These are phyloP conservation scores for Trichomalopsis sarcophagae DNA, from an alignment of 1,140 invertebrate species.

Conservation along the genomic window DNA sequence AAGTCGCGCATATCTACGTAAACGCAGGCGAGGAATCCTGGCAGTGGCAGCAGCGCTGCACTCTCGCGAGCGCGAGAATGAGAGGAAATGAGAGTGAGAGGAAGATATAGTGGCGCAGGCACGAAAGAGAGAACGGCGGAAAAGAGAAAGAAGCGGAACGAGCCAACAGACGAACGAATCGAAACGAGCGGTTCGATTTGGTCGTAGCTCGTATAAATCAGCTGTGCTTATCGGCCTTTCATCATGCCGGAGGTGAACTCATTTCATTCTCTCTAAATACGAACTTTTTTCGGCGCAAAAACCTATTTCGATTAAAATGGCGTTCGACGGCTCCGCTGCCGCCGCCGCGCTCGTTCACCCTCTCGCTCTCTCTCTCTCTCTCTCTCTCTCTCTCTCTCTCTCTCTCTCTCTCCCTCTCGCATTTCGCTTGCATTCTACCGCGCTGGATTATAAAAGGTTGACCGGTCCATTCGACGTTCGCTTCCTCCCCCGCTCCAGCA, in stretches of 20 bases:
- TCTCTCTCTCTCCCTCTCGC: constrained; percentile 42
- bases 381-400: no score
- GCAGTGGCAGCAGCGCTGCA: background rate
- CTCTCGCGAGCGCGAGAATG: constrained; percentile 3
- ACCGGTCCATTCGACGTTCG: constrained; percentile 44
- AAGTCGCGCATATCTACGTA: constrained; percentile 58
- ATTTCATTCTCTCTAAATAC: constrained; percentile 75
- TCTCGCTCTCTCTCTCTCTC: constrained; percentile 27
- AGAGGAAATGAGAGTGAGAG: constrained; percentile 15
- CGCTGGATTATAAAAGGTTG: constrained; percentile 66
- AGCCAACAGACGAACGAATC: constrained; percentile 45
- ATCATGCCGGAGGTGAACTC: constrained; percentile 74
- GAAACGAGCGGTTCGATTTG: constrained; percentile 46
- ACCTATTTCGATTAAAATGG: constrained; percentile 75
- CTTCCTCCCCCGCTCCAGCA: constrained; percentile 31
- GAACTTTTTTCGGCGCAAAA: constrained; percentile 73
- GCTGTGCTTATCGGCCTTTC: constrained; percentile 75
- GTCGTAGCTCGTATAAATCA: constrained; percentile 66
- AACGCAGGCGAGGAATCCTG: constrained; percentile 62
- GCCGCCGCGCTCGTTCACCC: constrained; percentile 19
- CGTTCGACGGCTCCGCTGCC: constrained; percentile 31
- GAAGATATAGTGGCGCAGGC: constrained; percentile 21
- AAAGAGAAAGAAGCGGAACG: constrained; percentile 33
- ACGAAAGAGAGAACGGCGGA: constrained; percentile 17
- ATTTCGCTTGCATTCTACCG: constrained; percentile 64